Conservation (phyloP, 2,888 invertebrate genomes). For the Dyspetes luteomarginatus region DNA sequence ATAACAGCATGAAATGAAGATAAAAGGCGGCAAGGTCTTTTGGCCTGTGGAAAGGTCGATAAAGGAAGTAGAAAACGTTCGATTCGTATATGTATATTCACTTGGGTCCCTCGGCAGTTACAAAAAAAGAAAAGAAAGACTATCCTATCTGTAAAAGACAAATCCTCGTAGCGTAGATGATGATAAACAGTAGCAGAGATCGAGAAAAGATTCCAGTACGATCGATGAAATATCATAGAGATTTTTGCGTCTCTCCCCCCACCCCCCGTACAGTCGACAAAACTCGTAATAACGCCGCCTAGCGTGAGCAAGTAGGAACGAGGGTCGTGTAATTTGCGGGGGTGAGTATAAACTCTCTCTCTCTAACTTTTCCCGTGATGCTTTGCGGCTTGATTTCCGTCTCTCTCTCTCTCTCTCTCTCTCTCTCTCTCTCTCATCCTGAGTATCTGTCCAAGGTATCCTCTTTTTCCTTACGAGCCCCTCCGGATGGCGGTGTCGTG, state of each 20-base stretch:
- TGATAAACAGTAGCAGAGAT: background rate
- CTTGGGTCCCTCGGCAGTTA: too few relatives aligned
- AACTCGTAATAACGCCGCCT: conserved; percentile 66
- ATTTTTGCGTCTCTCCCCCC: background rate
- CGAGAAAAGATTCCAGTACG: background rate
- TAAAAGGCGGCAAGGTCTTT: conserved; percentile 73
- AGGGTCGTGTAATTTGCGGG: conserved; percentile 67
- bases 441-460: background rate
- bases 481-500: background rate
- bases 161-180: background rate
- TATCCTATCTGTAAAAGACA: conserved; percentile 63
- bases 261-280: conserved; percentile 45
- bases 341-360: conserved; percentile 63
- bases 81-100: background rate
- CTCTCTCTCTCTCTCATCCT: conserved; percentile 36
- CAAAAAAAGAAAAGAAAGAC: too few relatives aligned
- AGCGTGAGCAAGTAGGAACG: conserved; percentile 29
- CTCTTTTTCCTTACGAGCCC: conserved; percentile 7
- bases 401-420: conserved; percentile 63
- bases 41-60: conserved; percentile 70
- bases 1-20: conserved; percentile 72
- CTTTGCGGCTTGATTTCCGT: too few relatives aligned
- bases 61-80: conserved; percentile 41
- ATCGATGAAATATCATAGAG: background rate
- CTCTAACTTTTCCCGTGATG: conserved; percentile 46